Conservation (phyloP, 2,888 invertebrate genomes). For the Bruchidius siliquastri region DNA sequence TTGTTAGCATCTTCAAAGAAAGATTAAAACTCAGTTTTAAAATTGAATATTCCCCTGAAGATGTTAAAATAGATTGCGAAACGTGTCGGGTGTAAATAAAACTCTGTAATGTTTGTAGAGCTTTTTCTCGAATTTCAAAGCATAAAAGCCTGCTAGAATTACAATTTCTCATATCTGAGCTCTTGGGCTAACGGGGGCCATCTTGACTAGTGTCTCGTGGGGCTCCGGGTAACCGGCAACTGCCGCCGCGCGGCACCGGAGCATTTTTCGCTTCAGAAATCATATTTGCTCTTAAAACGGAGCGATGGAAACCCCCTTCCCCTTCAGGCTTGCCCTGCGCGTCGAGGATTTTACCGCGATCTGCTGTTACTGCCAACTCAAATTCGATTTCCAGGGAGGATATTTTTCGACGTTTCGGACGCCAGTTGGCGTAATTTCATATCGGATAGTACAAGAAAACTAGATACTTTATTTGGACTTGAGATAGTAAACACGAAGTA, state of each 20-base stretch:
- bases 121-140: no score
- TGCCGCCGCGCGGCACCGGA: conserved; percentile 25
- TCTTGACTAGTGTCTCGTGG: conserved; percentile 40
- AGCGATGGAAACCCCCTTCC: background rate
- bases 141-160: no score
- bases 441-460: conserved; percentile 9
- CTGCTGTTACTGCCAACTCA: conserved; percentile 26
- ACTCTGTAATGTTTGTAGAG: no score
- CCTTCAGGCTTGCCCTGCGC: background rate
- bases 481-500: no score
- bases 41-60: no score
- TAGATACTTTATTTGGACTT: background rate
- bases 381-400: conserved; percentile 26
- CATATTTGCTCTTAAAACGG: conserved; percentile 29
- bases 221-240: conserved; percentile 21
- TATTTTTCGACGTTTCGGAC: conserved; percentile 25
- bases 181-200: conserved; percentile 19
- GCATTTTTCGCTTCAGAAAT: conserved; percentile 35
- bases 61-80: no score
- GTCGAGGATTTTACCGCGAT: conserved; percentile 13
- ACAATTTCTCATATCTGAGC: no score
- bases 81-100: no score
- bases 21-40: no score
- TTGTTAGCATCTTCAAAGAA: no score
- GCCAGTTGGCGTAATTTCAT: conserved; percentile 16